phyloP scores from a whole-genome alignment of 2,113 vertebrate species.

The Sander lucioperca region DNA sequence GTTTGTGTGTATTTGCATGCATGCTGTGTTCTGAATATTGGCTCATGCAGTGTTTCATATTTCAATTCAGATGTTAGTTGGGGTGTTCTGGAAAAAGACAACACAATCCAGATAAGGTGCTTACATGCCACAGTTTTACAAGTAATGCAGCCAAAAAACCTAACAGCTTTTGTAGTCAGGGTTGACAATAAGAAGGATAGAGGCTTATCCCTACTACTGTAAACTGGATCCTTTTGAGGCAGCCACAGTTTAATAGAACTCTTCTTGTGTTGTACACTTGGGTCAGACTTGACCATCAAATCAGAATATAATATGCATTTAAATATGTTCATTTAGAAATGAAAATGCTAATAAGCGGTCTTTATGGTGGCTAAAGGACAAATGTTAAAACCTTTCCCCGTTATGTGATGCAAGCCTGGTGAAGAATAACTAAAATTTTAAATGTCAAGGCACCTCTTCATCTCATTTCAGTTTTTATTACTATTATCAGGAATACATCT shows the following conservation, averaged over 20 bases:
- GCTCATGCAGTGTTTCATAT: neutral
- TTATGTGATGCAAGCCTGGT: constrained; percentile 14
- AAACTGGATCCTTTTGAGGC: constrained; percentile 6
- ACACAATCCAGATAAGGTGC: constrained; percentile 39
- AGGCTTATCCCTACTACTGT: constrained; percentile 12
- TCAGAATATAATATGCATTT: constrained; percentile 23
- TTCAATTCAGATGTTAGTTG: constrained; percentile 19
- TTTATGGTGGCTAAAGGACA: constrained; percentile 39
- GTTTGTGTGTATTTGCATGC: constrained; percentile 1
- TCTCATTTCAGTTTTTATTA: constrained; percentile 39
- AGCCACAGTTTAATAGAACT: neutral
- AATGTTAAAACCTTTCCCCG: constrained; percentile 31
- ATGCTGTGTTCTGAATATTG: constrained; percentile 1
- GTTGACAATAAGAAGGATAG: constrained; percentile 33
- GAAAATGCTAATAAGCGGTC: constrained; percentile 17
- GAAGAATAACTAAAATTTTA: constrained; percentile 31
- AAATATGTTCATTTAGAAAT: constrained; percentile 35
- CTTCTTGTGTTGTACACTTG: neutral
- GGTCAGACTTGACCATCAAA: constrained; percentile 13
- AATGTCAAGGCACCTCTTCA: constrained; percentile 51
- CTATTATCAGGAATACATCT: constrained; percentile 52
- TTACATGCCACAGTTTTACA: constrained; percentile 33
- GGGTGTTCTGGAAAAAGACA: constrained; percentile 25
- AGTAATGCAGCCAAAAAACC: constrained; percentile 17
- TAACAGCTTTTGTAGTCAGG: constrained; percentile 4